Percentiles rank a stretch among this genome's conserved stretches.
Evolutionary conservation across 2,113 vertebrate genomes (phyloP).

Genomic region (Ciconia boyciana): DNA sequence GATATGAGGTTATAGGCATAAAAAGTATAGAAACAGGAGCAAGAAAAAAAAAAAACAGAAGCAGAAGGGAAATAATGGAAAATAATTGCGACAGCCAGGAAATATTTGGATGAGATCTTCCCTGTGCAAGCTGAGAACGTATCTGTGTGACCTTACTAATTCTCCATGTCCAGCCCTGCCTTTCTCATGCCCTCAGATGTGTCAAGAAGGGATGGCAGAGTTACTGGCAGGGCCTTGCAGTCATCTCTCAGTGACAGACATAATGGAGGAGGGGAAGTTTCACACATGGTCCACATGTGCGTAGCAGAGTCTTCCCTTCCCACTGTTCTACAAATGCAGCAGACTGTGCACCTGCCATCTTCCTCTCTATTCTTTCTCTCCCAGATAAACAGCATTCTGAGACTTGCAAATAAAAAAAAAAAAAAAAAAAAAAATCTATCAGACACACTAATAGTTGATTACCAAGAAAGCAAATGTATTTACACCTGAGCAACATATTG

Average conservation of each 20-base stretch:
- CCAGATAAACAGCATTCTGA: not conserved
- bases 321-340: accelerated
- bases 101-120: not conserved
- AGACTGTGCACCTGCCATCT: not conserved
- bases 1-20: not conserved
- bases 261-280: not conserved
- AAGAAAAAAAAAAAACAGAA: not conserved
- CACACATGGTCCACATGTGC: accelerated
- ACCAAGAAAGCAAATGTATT: not conserved
- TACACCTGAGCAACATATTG: not conserved
- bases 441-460: not conserved
- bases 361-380: not conserved
- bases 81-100: not conserved
- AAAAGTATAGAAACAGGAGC: not conserved
- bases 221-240: not conserved
- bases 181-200: not conserved
- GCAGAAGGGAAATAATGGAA: not conserved
- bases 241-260: not conserved
- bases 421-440: not conserved
- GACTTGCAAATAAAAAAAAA: not conserved
- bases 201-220: not conserved
- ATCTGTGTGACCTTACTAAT: not conserved
- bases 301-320: not conserved
- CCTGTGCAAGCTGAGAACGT: not conserved
- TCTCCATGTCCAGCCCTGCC: not conserved